Evolutionary conservation across 2,888 invertebrate genomes (phyloP).

Genomic region (Elysia crispata): DNA sequence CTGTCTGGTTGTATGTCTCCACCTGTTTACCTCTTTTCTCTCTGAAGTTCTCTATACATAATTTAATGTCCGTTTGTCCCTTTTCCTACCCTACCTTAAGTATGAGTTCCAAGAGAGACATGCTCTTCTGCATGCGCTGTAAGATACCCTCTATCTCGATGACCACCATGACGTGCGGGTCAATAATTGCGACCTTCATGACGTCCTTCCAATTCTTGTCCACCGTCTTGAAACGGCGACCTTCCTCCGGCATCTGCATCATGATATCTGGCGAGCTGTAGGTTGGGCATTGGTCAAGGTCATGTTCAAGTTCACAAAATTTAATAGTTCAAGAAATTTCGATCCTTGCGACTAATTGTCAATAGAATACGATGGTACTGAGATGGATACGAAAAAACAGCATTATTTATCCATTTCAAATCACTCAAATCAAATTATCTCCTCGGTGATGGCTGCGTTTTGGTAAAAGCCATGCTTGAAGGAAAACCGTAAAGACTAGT

Average conservation of each 20-base stretch:
- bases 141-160: constrained; percentile 86
- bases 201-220: constrained; percentile 98
- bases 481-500: too few relatives aligned
- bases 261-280: constrained; percentile 95
- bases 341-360: too few relatives aligned
- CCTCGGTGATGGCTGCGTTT: too few relatives aligned
- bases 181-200: constrained; percentile 86
- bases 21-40: not conserved
- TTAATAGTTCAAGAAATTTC: too few relatives aligned
- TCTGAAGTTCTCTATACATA: not conserved
- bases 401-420: too few relatives aligned
- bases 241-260: constrained; percentile 98
- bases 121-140: constrained; percentile 91
- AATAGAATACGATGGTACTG: too few relatives aligned
- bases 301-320: too few relatives aligned
- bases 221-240: constrained; percentile 93
- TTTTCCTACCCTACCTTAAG: constrained; percentile 81
- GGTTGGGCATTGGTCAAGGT: too few relatives aligned
- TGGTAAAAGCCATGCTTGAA: too few relatives aligned
- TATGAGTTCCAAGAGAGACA: constrained; percentile 90
- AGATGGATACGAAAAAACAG: too few relatives aligned
- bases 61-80: not conserved
- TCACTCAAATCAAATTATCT: too few relatives aligned
- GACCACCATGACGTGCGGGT: constrained; percentile 86
- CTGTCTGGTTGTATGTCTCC: not conserved